Percentiles rank a stretch among this genome's conserved stretches.
Evolutionary conservation across 1,140 invertebrate genomes (phyloP).

Genomic region (Thaumetopoea pityocampa): DNA sequence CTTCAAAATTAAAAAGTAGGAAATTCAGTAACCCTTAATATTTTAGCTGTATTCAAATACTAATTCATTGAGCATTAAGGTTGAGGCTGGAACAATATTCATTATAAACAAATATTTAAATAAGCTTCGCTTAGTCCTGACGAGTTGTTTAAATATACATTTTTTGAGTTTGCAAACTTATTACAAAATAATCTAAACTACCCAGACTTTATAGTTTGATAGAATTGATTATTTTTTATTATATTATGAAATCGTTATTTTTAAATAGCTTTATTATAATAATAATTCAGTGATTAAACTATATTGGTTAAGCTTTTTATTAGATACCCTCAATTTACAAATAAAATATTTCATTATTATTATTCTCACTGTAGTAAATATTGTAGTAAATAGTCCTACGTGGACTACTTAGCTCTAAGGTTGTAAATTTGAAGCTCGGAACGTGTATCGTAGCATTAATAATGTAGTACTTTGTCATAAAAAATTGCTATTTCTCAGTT

Average conservation of each 20-base stretch:
- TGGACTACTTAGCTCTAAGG: too few species aligned
- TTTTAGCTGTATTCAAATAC: slow-evolving; percentile 43
- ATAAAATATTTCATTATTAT: slow-evolving; percentile 6
- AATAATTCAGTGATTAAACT: too few species aligned
- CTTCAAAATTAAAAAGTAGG: slow-evolving; percentile 12
- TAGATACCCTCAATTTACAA: too few species aligned
- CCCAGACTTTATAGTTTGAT: too few species aligned
- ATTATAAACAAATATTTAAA: slow-evolving; percentile 19
- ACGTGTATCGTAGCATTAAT: slow-evolving; percentile 46
- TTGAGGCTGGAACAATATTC: slow-evolving; percentile 67
- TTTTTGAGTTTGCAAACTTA: too few species aligned
- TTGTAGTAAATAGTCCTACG: background rate
- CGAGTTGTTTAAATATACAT: too few species aligned
- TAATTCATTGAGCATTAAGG: slow-evolving; percentile 42
- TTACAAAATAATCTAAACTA: too few species aligned
- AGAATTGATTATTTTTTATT: too few species aligned
- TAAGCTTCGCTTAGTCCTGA: slow-evolving; percentile 26
- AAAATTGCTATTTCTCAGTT: background rate
- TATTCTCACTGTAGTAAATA: slow-evolving; percentile 1
- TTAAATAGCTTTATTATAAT: too few species aligned
- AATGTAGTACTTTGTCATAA: slow-evolving; percentile 8
- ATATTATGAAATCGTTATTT: too few species aligned
- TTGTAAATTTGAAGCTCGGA: slow-evolving; percentile 19
- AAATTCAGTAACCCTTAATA: slow-evolving; percentile 60
- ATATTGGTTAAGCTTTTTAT: too few species aligned